Evolutionary conservation across 1,140 invertebrate species (phyloP), one percentile per base, ranked within the genome.

Genomic region (Drosophila kikkawai): DNA sequence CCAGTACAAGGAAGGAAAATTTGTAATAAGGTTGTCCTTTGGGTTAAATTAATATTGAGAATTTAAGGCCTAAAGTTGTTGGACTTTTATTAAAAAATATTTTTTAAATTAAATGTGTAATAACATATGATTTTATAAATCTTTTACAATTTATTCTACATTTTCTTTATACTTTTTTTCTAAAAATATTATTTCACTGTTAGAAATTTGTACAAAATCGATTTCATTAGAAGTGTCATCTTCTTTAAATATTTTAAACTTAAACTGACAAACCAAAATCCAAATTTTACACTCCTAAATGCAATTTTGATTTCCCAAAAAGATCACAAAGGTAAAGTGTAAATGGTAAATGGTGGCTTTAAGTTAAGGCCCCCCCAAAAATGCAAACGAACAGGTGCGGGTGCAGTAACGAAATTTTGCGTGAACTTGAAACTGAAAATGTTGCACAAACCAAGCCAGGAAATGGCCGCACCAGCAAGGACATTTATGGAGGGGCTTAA

Each of bases 381-480:
- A 22, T 15, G 51, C 17, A 22, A 15, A 55, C 7, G 2, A 55
- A 34, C n/a, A 53, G 51, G 7, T 17, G n/a, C 7, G 3, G 17
- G 4, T 19, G 42, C 26, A 17, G 41, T 7, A 29, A 29, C 29
- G 34, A 64, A 65, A 79, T 59, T 42, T 55, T 59, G 67, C 67
- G 51, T 79, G 76, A 79, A 79, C 76, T 79, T 79, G 76, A 79
- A 79, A 79, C 75, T 44, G 60, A 44, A 57, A 79, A 45, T 48
- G 41, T 51, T 73, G 69, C 53, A 34, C 69, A 59, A 60, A 42
- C 69, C 57, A 59, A 71, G 44, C 9, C 34, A 39, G 69, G 69
- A 71, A 70, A 70, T 47, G 50, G 65, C 34, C 48, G 57, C 48
- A 63, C 47, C 69, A 75, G 58, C 68, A 75, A 75, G 68, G 70